Evolutionary conservation across 2,797 vertebrate species (phyloP).

Genomic region (Geotrypetes seraphini): DNA sequence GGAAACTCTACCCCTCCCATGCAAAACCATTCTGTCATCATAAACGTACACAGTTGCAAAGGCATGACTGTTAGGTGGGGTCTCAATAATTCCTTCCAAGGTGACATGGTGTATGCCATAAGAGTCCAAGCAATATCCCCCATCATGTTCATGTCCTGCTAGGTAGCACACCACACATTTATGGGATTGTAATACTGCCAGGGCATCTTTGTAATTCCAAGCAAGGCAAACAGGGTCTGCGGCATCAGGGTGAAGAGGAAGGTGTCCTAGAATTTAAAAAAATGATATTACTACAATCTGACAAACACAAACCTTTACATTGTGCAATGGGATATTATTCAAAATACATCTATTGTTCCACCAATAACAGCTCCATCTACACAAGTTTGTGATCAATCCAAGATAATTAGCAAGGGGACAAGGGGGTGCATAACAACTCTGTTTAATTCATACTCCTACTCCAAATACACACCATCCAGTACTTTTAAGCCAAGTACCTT

Average conservation of each 20-base stretch:
- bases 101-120: slow-evolving; percentile 77
- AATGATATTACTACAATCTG: no score
- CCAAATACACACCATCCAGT: no score
- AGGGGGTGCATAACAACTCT: no score
- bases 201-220: slow-evolving; percentile 75
- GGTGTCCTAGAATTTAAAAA: slow-evolving; percentile 64
- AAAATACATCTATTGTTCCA: no score
- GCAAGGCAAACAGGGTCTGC: slow-evolving; percentile 63
- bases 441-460: no score
- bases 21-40: slow-evolving; percentile 73
- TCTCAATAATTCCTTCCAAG: slow-evolving; percentile 79
- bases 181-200: slow-evolving; percentile 64
- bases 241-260: slow-evolving; percentile 72
- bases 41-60: slow-evolving; percentile 74
- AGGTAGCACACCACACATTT: slow-evolving; percentile 76
- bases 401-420: no score
- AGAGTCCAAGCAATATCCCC: slow-evolving; percentile 64
- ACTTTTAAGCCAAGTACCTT: no score
- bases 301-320: no score
- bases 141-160: slow-evolving; percentile 78
- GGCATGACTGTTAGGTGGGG: slow-evolving; percentile 65
- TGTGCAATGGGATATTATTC: no score
- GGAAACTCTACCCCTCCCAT: slow-evolving; percentile 66
- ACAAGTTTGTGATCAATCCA: no score
- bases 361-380: no score